A percentile compares a stretch with the other conserved stretches of the same genome.
Conservation (phyloP, 1,140 invertebrate species). For the Leptopilina boulardi region DNA sequence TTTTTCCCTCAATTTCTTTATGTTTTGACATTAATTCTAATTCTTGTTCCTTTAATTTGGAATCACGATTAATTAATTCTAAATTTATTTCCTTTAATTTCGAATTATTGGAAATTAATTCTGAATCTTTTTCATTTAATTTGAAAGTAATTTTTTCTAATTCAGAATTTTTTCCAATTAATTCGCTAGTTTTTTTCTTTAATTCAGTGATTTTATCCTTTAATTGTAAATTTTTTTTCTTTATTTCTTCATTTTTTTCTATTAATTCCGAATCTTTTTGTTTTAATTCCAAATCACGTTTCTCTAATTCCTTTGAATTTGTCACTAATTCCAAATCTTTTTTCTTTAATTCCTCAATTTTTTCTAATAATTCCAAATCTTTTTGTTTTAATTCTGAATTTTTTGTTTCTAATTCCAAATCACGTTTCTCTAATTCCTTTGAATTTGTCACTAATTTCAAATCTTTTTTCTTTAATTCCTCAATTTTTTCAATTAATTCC, state of each 20-base stretch:
- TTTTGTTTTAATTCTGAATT: slow-evolving; percentile 36
- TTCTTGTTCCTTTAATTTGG: slow-evolving; percentile 35
- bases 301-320: slow-evolving; percentile 3
- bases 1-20: too few relatives aligned
- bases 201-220: background rate
- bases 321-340: slow-evolving; percentile 39
- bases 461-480: slow-evolving; percentile 42
- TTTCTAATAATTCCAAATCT: slow-evolving; percentile 34
- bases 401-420: slow-evolving; percentile 41
- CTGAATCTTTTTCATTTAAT: background rate
- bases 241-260: slow-evolving; percentile 33
- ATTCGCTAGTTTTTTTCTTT: too few relatives aligned
- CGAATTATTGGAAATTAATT: slow-evolving; percentile 43
- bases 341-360: slow-evolving; percentile 43
- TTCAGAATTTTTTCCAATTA: background rate
- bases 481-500: too few relatives aligned
- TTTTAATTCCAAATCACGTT: slow-evolving; percentile 42
- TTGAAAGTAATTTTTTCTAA: background rate
- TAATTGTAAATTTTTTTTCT: slow-evolving; percentile 31
- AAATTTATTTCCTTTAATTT: slow-evolving; percentile 44
- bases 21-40: background rate
- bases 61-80: slow-evolving; percentile 31
- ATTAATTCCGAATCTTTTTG: slow-evolving; percentile 39
- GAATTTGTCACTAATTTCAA: background rate
- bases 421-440: slow-evolving; percentile 40